Conservation (phyloP, 2,888 invertebrate genomes). For the Mylabris sibirica region DNA sequence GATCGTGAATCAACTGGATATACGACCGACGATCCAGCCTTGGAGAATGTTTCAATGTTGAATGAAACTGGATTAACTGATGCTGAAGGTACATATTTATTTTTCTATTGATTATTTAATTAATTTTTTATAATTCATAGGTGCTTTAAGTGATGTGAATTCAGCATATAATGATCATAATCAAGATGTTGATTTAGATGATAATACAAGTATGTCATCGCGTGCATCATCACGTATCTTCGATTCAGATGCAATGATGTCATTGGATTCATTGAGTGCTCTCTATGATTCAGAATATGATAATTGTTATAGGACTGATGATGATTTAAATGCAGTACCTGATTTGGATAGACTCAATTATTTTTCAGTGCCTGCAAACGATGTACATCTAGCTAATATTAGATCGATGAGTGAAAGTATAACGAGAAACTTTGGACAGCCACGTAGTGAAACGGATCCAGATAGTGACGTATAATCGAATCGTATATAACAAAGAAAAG, state of each 20-base stretch:
- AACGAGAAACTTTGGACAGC: slow-evolving; percentile 78
- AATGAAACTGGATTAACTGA: slow-evolving; percentile 88
- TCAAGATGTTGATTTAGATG: slow-evolving; percentile 66
- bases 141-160: slow-evolving; percentile 86
- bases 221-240: slow-evolving; percentile 83
- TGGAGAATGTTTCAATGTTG: slow-evolving; percentile 84
- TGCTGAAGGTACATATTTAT: slow-evolving; percentile 70
- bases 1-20: slow-evolving; percentile 78
- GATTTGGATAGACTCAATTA: slow-evolving; percentile 61
- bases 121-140: slow-evolving; percentile 54
- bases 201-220: slow-evolving; percentile 82
- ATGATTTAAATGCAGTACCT: slow-evolving; percentile 60
- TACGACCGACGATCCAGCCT: slow-evolving; percentile 86
- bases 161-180: slow-evolving; percentile 75
- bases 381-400: slow-evolving; percentile 76
- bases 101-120: not conserved
- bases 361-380: slow-evolving; percentile 62
- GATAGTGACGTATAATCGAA: slow-evolving; percentile 67
- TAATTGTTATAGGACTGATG: slow-evolving; percentile 67
- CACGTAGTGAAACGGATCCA: slow-evolving; percentile 71
- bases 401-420: slow-evolving; percentile 80
- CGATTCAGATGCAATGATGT: slow-evolving; percentile 78
- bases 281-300: slow-evolving; percentile 82
- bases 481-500: no score
- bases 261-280: slow-evolving; percentile 81